A percentile compares a stretch with the other conserved stretches of the same genome.
phyloP scores from a whole-genome alignment of 2,888 invertebrate species.

The Sisyra nigra region DNA sequence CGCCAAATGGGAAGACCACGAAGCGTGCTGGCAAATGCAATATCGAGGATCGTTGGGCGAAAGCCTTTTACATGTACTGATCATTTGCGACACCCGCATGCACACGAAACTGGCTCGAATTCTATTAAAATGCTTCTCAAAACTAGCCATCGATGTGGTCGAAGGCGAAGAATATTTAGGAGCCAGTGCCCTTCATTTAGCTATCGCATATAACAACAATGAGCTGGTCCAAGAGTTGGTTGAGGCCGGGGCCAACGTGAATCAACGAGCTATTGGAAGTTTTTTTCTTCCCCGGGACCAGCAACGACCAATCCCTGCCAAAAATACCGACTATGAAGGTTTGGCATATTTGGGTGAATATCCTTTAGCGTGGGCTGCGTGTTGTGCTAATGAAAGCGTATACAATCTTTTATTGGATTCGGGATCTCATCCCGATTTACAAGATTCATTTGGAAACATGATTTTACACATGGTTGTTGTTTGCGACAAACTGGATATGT shows the following conservation, averaged over 20 bases:
- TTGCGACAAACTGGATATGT: constrained; percentile 95
- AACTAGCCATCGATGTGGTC: constrained; percentile 81
- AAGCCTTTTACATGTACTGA: constrained; percentile 83
- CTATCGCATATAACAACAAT: constrained; percentile 92
- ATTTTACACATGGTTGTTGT: constrained; percentile 99
- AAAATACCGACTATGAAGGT: constrained; percentile 87
- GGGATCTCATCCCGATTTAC: constrained; percentile 89
- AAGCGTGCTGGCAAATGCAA: constrained; percentile 96
- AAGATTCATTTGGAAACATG: constrained; percentile 95
- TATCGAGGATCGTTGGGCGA: constrained; percentile 92
- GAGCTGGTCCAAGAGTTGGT: constrained; percentile 87
- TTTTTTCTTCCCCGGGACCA: constrained; percentile 95
- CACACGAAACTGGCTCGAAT: constrained; percentile 71
- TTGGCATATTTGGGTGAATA: constrained; percentile 95
- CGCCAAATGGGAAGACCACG: constrained; percentile 77
- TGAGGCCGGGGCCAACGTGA: constrained; percentile 81
- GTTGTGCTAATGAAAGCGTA: constrained; percentile 91
- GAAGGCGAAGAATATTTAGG: constrained; percentile 96
- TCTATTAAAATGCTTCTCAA: constrained; percentile 80
- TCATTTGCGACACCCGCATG: constrained; percentile 82
- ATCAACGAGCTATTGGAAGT: constrained; percentile 86
- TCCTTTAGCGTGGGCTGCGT: constrained; percentile 94
- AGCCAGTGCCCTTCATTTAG: constrained; percentile 86
- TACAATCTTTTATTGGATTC: constrained; percentile 87
- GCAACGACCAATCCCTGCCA: constrained; percentile 59